These are phyloP conservation scores for Miichthys miiuy DNA, from an alignment of 2,797 vertebrate species.

Conservation along the genomic window DNA sequence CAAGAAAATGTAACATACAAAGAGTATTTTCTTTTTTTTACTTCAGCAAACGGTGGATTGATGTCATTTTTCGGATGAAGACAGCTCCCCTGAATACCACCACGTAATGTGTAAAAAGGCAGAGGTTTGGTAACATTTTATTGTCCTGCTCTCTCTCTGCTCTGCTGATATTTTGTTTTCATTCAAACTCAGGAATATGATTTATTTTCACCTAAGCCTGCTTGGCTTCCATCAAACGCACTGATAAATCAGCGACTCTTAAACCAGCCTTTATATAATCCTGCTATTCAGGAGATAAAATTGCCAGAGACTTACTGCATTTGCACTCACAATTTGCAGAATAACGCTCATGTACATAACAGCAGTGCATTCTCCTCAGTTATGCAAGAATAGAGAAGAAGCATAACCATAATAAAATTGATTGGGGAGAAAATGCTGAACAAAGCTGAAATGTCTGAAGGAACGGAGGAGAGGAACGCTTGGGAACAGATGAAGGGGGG, in stretches of 20 bases:
- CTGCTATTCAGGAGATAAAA: slow-evolving; percentile 49
- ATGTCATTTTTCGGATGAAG: not conserved
- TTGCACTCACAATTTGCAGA: slow-evolving; percentile 38
- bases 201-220: slow-evolving; percentile 51
- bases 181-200: slow-evolving; percentile 48
- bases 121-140: not conserved
- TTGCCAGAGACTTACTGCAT: slow-evolving; percentile 40
- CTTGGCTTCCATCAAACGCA: slow-evolving; percentile 34
- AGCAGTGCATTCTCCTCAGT: slow-evolving; percentile 17
- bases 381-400: slow-evolving; percentile 43
- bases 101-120: slow-evolving; percentile 5
- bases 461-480: slow-evolving; percentile 47
- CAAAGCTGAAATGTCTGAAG: slow-evolving; percentile 61
- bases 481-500: slow-evolving; percentile 61
- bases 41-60: not conserved
- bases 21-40: not conserved
- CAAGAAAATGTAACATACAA: not conserved
- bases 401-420: slow-evolving; percentile 38
- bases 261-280: slow-evolving; percentile 53
- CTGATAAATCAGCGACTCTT: slow-evolving; percentile 50
- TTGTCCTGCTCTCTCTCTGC: slow-evolving; percentile 27
- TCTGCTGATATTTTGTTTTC: slow-evolving; percentile 45
- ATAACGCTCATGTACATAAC: slow-evolving; percentile 38
- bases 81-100: slow-evolving; percentile 21
- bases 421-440: slow-evolving; percentile 61